Evolutionary conservation across 2,113 vertebrate genomes (phyloP).

Genomic region (Ammodytes marinus): DNA sequence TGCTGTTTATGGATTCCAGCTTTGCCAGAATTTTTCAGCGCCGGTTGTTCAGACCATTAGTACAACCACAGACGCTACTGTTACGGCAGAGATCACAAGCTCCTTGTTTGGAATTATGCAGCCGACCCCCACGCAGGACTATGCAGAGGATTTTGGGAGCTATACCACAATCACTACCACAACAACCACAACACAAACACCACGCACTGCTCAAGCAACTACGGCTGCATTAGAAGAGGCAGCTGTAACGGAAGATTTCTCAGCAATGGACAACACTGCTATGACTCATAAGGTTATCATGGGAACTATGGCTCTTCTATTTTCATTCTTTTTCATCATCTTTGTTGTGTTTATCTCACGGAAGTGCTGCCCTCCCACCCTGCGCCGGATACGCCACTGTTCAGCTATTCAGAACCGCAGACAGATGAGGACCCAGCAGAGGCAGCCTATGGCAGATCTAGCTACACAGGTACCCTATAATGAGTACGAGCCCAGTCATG

Average conservation of each 20-base stretch:
- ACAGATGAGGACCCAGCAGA: conserved; percentile 98
- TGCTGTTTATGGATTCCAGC: conserved; percentile 97
- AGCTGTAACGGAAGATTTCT: conserved; percentile 92
- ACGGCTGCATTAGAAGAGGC: conserved; percentile 85
- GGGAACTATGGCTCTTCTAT: conserved; percentile 98
- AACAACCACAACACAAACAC: conserved; percentile 79
- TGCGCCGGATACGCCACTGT: conserved; percentile 97
- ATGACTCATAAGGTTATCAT: conserved; percentile 98
- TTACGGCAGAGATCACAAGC: conserved; percentile 87
- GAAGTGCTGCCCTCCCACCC: conserved; percentile 97
- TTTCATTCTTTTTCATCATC: conserved; percentile 99
- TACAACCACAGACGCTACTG: conserved; percentile 82
- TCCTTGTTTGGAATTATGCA: conserved; percentile 93
- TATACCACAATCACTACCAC: conserved; percentile 89
- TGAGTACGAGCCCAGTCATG: conserved; percentile 97
- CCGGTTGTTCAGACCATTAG: conserved; percentile 88
- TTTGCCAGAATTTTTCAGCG: conserved; percentile 97
- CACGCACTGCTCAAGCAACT: conserved; percentile 78
- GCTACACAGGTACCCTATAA: conserved; percentile 99
- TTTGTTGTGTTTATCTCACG: conserved; percentile 99
- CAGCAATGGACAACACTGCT: conserved; percentile 93
- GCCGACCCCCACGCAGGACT: conserved; percentile 93
- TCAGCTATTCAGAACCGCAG: conserved; percentile 97
- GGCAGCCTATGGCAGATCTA: conserved; percentile 96
- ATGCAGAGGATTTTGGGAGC: conserved; percentile 95